A percentile compares a stretch with the other conserved stretches of the same genome.
phyloP scores from a whole-genome alignment of 2,113 vertebrate species.

The Parotia lawesii region DNA sequence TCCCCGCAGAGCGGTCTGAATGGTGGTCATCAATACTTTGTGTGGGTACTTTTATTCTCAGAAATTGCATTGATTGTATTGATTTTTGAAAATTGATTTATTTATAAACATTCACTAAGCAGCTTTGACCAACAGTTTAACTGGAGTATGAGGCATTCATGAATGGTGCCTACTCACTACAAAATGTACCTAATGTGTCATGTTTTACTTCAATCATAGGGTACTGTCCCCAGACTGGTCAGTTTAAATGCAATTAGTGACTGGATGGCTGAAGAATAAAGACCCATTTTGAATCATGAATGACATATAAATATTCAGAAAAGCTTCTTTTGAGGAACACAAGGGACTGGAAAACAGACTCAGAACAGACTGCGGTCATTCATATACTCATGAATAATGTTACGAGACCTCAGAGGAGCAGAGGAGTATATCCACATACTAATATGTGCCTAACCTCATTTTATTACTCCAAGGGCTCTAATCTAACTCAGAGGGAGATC shows the following conservation, averaged over 20 bases:
- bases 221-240: neutral
- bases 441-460: neutral
- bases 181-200: accelerated
- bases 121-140: neutral
- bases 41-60: neutral
- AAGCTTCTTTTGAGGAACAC: neutral
- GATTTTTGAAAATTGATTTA: neutral
- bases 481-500: neutral
- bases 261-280: neutral
- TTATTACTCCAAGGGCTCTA: neutral
- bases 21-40: neutral
- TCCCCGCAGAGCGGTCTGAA: neutral
- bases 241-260: neutral
- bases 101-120: neutral
- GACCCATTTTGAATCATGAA: neutral
- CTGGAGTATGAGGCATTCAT: neutral
- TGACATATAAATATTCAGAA: neutral
- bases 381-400: neutral
- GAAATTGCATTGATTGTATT: neutral
- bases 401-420: neutral
- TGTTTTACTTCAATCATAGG: neutral
- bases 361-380: neutral
- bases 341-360: neutral
- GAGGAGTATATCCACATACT: neutral
- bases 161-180: neutral